These are phyloP conservation scores for Actinostola sp. DNA, from an alignment of 92 coral and sea anemone genomes.

Conservation along the genomic window DNA sequence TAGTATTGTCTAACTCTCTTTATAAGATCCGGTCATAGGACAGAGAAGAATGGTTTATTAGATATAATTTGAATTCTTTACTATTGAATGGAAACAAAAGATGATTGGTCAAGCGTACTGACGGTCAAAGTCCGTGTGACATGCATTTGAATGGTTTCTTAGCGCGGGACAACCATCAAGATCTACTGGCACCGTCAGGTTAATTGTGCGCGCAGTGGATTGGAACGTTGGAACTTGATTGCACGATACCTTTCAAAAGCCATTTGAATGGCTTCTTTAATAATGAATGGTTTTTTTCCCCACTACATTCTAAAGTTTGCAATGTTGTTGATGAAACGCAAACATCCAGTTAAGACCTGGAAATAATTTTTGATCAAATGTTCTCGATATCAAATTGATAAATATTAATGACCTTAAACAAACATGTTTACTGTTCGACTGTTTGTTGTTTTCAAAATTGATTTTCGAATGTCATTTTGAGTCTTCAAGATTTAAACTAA, in stretches of 20 bases:
- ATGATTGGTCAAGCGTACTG: slow-evolving; percentile 7
- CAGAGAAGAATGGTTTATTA: too few relatives aligned
- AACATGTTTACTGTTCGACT: slow-evolving; percentile 1
- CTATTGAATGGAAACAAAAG: background rate
- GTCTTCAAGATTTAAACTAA: too few relatives aligned
- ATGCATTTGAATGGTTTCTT: slow-evolving; percentile 18
- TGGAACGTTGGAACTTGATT: background rate
- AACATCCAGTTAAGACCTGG: background rate
- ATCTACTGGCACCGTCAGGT: slow-evolving; percentile 20
- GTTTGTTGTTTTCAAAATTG: too few relatives aligned
- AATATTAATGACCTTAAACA: background rate
- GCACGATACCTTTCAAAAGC: slow-evolving; percentile 2
- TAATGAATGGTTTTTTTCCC: background rate
- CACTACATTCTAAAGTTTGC: background rate
- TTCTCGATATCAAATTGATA: background rate
- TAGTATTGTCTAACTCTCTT: too few relatives aligned
- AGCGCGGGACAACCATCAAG: slow-evolving; percentile 16
- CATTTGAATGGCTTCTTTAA: background rate
- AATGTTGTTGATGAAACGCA: background rate
- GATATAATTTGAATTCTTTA: too few relatives aligned
- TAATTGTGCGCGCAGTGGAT: slow-evolving; percentile 21
- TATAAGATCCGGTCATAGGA: too few relatives aligned
- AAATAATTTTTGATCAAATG: background rate
- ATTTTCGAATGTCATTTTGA: too few relatives aligned
- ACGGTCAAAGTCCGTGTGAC: background rate